Percentiles rank a stretch among this genome's conserved stretches.
phyloP scores from a whole-genome alignment of 2,797 vertebrate species.

The Pipistrellus kuhlii region DNA sequence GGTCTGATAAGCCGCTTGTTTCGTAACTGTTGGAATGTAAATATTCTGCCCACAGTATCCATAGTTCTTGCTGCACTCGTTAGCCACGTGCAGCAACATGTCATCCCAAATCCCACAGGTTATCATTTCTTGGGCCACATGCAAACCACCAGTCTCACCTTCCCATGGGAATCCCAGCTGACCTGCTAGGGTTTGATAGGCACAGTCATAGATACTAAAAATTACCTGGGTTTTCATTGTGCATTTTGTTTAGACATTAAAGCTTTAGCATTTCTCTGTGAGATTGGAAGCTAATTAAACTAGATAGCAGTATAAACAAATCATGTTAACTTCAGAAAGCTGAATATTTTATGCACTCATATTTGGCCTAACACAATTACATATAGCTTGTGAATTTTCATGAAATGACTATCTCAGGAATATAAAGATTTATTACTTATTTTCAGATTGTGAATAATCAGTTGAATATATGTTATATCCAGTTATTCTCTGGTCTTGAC shows the following conservation, averaged over 20 bases:
- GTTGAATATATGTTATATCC: slow-evolving; percentile 54
- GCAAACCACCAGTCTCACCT: slow-evolving; percentile 54
- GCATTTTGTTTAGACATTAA: slow-evolving; percentile 40
- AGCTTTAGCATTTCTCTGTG: slow-evolving; percentile 37
- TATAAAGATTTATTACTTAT: slow-evolving; percentile 55
- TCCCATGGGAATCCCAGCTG: not conserved
- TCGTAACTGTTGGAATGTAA: not conserved
- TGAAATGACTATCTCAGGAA: slow-evolving; percentile 52
- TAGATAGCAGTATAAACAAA: slow-evolving; percentile 58
- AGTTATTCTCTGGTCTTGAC: slow-evolving; percentile 20
- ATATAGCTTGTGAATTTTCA: slow-evolving; percentile 69
- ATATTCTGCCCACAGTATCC: not conserved
- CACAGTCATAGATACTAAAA: not conserved
- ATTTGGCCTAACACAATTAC: slow-evolving; percentile 46
- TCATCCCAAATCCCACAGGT: not conserved
- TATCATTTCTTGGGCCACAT: slow-evolving; percentile 17
- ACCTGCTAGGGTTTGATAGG: not conserved
- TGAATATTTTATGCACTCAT: slow-evolving; percentile 60
- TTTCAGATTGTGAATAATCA: slow-evolving; percentile 53
- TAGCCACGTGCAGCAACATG: not conserved
- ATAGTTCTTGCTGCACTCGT: not conserved
- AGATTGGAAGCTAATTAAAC: slow-evolving; percentile 61
- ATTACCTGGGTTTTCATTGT: not conserved
- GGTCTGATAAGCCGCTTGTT: not conserved
- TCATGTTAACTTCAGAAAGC: slow-evolving; percentile 23